Evolutionary conservation across 2,113 vertebrate genomes (phyloP).

Genomic region (Cheirogaleus medius): DNA sequence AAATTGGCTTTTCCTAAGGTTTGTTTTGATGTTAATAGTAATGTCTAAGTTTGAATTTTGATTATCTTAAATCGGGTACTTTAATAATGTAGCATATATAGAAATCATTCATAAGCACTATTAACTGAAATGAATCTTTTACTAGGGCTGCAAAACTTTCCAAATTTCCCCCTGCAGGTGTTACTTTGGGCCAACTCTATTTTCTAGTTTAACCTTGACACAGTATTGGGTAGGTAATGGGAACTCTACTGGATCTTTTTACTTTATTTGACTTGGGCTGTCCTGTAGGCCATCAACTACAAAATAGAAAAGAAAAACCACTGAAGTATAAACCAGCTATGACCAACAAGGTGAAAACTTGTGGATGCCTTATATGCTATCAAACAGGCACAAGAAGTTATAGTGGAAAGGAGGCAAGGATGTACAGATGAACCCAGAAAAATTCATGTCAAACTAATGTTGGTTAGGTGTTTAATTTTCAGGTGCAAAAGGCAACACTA

Average conservation of each 20-base stretch:
- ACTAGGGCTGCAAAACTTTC: neutral
- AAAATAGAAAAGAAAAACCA: conserved; percentile 16
- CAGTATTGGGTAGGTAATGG: neutral
- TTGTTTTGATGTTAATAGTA: neutral
- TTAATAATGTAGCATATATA: neutral
- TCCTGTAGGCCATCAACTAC: neutral
- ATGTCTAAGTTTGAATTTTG: neutral
- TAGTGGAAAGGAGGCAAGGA: neutral
- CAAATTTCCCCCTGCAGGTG: neutral
- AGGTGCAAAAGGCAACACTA: neutral
- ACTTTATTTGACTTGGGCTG: neutral
- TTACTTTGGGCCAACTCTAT: neutral
- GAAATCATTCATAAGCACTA: neutral
- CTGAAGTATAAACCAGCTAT: neutral
- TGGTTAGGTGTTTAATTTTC: neutral
- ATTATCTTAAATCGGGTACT: neutral
- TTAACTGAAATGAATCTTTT: neutral
- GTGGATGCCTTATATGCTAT: neutral
- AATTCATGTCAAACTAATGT: neutral
- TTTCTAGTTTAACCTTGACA: neutral
- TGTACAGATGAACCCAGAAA: neutral
- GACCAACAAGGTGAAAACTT: neutral
- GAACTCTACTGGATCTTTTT: neutral
- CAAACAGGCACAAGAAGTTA: neutral
- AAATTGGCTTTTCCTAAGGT: neutral